Percentiles rank a stretch among this genome's conserved stretches.
phyloP scores from a whole-genome alignment of 2,113 vertebrate species.

The Pluvianellus socialis region DNA sequence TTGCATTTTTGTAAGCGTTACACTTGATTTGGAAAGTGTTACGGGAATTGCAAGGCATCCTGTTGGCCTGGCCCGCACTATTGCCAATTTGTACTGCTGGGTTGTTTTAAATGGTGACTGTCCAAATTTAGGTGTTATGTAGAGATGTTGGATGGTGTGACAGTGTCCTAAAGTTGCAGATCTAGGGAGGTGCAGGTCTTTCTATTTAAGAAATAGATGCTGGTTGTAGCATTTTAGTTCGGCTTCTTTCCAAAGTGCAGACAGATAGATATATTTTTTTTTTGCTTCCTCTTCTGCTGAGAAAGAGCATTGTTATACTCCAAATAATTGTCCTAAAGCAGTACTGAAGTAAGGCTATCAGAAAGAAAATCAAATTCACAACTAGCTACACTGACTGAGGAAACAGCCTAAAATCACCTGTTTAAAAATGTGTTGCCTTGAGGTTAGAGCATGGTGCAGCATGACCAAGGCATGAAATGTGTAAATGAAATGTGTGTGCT shows the following conservation, averaged over 20 bases:
- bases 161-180: neutral
- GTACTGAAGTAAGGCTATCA: neutral
- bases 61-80: neutral
- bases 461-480: neutral
- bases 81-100: neutral
- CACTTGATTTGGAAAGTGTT: conserved; percentile 44
- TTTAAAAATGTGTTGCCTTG: neutral
- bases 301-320: neutral
- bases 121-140: neutral
- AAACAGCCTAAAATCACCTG: neutral
- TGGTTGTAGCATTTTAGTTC: neutral
- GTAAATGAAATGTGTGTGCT: neutral
- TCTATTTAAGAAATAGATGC: neutral
- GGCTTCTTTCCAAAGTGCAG: neutral
- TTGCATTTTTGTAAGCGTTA: conserved; percentile 45
- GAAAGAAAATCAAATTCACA: neutral
- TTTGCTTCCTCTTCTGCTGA: neutral
- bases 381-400: neutral
- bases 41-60: neutral
- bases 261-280: neutral
- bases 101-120: neutral
- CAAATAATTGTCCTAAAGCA: neutral
- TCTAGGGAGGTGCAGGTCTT: neutral
- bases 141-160: neutral
- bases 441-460: neutral